Conservation (phyloP, 2,113 vertebrate species). For the Ammodytes marinus region DNA sequence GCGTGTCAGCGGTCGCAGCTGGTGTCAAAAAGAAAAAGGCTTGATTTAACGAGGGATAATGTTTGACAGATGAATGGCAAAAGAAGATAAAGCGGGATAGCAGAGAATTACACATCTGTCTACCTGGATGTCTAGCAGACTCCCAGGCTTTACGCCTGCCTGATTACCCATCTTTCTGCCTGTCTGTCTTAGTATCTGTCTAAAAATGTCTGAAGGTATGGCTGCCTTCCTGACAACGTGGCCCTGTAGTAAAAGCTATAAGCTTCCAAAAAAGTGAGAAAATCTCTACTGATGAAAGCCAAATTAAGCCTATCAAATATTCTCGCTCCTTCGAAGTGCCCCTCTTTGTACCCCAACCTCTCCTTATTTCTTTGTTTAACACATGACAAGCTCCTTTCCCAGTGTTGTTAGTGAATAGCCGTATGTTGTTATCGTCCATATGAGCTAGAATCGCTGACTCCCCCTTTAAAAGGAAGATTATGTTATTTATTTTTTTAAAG, state of each 20-base stretch:
- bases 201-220: too few species aligned
- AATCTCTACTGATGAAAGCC: background rate
- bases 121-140: constrained; percentile 1
- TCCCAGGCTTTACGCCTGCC: constrained; percentile 1
- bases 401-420: background rate
- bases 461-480: background rate
- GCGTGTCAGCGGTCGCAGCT: constrained; percentile 60
- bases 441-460: background rate
- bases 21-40: constrained; percentile 54
- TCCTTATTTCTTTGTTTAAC: background rate
- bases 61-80: constrained; percentile 63
- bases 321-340: background rate
- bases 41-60: constrained; percentile 54
- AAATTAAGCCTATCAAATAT: background rate
- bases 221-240: background rate
- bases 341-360: background rate
- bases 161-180: constrained; percentile 12
- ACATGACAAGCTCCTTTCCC: background rate
- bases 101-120: constrained; percentile 50
- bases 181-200: background rate
- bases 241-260: background rate
- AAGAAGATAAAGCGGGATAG: constrained; percentile 24
- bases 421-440: background rate
- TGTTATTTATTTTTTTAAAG: background rate
- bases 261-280: background rate